These are phyloP conservation scores for Maconellicoccus hirsutus DNA, from an alignment of 1,140 invertebrate species.

Conservation along the genomic window DNA sequence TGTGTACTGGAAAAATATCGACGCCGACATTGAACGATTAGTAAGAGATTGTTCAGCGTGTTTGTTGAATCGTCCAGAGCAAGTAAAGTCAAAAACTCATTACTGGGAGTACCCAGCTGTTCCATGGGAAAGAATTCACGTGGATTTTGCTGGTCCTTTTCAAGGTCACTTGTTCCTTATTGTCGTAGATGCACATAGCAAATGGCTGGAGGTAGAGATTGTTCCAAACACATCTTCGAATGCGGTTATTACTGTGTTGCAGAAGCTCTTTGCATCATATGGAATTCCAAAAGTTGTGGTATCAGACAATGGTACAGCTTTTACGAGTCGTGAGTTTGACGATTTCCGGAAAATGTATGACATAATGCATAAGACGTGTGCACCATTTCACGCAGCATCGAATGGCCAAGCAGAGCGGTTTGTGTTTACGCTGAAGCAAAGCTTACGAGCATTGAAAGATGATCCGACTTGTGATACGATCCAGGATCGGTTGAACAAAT, in stretches of 20 bases:
- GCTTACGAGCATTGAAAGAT: conserved; percentile 24
- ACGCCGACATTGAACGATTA: conserved; percentile 35
- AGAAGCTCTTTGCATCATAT: conserved; percentile 28
- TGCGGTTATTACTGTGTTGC: conserved; percentile 27
- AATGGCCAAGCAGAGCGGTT: conserved; percentile 30
- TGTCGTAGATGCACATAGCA: conserved; percentile 34
- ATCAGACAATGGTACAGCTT: conserved; percentile 31
- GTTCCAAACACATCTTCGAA: conserved; percentile 22
- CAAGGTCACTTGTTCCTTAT: conserved; percentile 32
- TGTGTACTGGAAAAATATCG: conserved; percentile 39
- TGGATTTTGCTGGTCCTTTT: conserved; percentile 36
- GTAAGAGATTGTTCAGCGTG: conserved; percentile 24
- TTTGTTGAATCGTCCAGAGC: background rate
- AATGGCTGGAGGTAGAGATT: conserved; percentile 30
- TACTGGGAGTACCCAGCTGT: conserved; percentile 32
- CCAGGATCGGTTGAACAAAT: conserved; percentile 25
- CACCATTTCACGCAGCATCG: conserved; percentile 28
- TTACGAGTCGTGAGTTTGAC: conserved; percentile 30
- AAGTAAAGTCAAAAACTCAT: background rate
- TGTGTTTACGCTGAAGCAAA: conserved; percentile 29
- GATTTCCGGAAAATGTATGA: conserved; percentile 28
- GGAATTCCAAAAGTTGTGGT: conserved; percentile 30
- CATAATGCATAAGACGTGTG: conserved; percentile 28
- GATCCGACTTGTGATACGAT: conserved; percentile 3
- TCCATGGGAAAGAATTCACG: conserved; percentile 36